Conservation (phyloP, 2,113 vertebrate species). For the Ophiodon elongatus region DNA sequence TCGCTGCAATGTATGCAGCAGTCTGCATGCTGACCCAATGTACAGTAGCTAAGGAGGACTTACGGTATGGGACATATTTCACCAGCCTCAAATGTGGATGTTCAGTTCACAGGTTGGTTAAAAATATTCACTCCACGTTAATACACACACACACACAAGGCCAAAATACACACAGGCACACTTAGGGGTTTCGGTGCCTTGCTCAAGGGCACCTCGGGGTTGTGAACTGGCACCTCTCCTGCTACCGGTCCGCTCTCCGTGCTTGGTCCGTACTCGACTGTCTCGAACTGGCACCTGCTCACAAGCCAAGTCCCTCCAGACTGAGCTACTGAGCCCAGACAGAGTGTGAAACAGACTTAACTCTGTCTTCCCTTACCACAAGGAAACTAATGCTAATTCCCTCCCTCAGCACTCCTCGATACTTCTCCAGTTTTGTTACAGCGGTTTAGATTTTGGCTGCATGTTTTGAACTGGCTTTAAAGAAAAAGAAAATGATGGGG, state of each 20-base stretch:
- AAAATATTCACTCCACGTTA: neutral
- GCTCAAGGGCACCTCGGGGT: neutral
- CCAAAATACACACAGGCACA: neutral
- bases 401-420: neutral
- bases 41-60: neutral
- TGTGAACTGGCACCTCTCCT: neutral
- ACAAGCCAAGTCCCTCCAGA: neutral
- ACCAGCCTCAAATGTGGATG: neutral
- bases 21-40: neutral
- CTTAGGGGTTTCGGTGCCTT: neutral
- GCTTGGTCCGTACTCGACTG: neutral
- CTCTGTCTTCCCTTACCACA: neutral
- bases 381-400: neutral
- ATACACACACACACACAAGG: neutral
- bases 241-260: neutral
- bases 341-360: neutral
- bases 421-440: neutral
- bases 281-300: neutral
- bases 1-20: neutral
- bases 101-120: neutral
- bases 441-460: neutral
- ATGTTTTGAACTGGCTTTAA: slow-evolving; percentile 7
- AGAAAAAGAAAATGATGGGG: slow-evolving; percentile 21
- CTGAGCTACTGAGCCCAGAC: neutral
- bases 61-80: neutral